Percentiles rank a stretch among this genome's conserved stretches.
phyloP scores from a whole-genome alignment of 2,797 vertebrate species.

The Gallinago nigripennis region DNA sequence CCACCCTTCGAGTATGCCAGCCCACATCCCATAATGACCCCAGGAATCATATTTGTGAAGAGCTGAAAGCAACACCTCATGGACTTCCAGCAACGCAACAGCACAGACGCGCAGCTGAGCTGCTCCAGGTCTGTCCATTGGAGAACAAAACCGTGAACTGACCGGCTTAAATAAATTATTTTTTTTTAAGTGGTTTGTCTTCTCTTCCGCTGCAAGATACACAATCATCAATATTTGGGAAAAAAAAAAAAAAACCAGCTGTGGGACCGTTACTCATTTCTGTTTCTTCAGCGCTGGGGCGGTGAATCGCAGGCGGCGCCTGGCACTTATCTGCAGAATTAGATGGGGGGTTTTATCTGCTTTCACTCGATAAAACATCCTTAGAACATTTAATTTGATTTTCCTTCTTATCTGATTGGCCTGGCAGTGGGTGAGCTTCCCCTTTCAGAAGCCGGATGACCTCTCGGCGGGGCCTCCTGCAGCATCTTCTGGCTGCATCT shows the following conservation, averaged over 20 bases:
- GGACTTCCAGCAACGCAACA: neutral
- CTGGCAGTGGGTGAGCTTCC: neutral
- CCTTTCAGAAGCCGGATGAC: neutral
- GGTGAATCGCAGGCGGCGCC: neutral
- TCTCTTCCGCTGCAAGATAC: neutral
- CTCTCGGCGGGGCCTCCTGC: neutral
- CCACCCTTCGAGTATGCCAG: neutral
- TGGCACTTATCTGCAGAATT: neutral
- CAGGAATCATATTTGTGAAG: neutral
- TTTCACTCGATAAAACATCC: neutral
- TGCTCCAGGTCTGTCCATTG: neutral
- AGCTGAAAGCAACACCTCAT: neutral
- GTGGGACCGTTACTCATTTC: neutral
- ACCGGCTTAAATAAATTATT: neutral
- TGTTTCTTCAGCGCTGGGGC: neutral
- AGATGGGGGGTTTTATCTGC: neutral
- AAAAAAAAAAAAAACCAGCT: neutral
- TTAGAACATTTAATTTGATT: neutral
- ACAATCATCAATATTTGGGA: neutral
- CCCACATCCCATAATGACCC: neutral
- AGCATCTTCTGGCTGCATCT: neutral
- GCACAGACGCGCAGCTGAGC: neutral
- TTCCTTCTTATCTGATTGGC: neutral
- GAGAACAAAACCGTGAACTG: neutral
- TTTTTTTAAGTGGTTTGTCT: neutral